Evolutionary conservation across 2,113 vertebrate genomes (phyloP).

Genomic region (Pelusios castaneus): DNA sequence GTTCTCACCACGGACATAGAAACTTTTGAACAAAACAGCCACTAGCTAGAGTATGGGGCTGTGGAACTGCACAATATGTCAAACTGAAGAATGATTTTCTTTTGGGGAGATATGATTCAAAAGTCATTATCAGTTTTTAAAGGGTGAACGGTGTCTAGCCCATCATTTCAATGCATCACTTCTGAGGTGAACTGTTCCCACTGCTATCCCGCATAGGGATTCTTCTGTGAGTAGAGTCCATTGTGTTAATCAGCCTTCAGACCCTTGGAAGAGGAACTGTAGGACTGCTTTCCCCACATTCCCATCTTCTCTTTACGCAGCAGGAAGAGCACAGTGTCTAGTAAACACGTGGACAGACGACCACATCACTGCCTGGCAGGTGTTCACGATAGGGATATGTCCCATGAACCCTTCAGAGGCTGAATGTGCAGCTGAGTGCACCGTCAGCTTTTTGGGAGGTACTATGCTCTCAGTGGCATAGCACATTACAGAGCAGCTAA

Average conservation of each 20-base stretch:
- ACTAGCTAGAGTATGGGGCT: not conserved
- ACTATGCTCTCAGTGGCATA: no score
- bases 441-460: no score
- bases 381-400: no score
- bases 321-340: no score
- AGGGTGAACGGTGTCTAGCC: not conserved
- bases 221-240: not conserved
- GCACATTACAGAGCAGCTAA: no score
- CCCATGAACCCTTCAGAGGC: no score
- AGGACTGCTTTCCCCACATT: no score
- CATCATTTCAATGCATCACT: not conserved
- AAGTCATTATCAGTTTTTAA: not conserved
- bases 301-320: no score
- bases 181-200: not conserved
- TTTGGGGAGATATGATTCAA: not conserved
- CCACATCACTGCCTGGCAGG: no score
- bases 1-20: not conserved
- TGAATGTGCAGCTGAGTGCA: no score
- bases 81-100: not conserved
- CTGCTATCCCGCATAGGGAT: not conserved
- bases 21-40: not conserved
- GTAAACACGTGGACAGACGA: no score
- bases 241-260: not conserved
- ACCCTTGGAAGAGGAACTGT: no score
- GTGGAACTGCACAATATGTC: not conserved